Conservation (phyloP, 2,797 vertebrate species). For the Hylomyscus alleni region DNA sequence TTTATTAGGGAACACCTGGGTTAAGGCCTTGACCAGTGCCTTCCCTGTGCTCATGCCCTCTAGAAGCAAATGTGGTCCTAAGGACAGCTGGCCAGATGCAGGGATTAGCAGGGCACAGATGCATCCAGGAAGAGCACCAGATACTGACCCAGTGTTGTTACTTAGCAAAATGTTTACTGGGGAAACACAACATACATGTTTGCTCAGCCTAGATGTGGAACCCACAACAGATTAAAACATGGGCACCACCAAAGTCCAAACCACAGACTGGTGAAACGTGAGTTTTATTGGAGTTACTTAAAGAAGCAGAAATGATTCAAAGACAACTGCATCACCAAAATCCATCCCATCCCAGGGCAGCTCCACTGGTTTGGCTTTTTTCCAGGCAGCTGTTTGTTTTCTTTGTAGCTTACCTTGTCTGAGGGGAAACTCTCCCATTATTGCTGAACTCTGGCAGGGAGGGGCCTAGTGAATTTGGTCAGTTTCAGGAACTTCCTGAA, state of each 20-base stretch:
- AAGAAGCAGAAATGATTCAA: not conserved
- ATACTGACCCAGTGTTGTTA: not conserved
- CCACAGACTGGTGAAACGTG: not conserved
- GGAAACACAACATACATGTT: not conserved
- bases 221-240: not conserved
- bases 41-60: not conserved
- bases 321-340: not conserved
- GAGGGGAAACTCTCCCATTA: not conserved
- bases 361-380: not conserved
- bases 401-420: not conserved
- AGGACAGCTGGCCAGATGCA: not conserved
- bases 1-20: not conserved
- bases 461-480: not conserved
- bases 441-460: not conserved
- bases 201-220: not conserved
- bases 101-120: too few species aligned
- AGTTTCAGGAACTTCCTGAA: conserved; percentile 9
- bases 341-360: not conserved
- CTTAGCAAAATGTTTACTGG: not conserved
- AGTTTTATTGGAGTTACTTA: not conserved
- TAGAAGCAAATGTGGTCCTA: not conserved
- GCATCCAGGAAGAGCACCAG: not conserved
- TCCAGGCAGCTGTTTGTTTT: not conserved
- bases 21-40: accelerated
- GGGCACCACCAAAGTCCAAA: not conserved